Conservation (phyloP, 2,888 invertebrate species). For the Acleris laterana region DNA sequence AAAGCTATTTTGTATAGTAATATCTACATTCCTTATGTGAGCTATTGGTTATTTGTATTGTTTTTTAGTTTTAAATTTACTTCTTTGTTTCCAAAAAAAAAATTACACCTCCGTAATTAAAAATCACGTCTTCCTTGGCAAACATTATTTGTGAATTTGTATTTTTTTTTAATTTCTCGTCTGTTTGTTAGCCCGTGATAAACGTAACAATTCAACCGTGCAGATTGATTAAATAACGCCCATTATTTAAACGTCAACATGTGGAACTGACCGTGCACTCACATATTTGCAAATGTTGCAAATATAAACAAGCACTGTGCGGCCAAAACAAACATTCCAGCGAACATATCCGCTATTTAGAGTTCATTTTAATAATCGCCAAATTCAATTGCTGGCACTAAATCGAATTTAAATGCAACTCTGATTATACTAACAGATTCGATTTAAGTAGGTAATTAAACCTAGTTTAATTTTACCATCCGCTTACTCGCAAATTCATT, state of each 20-base stretch:
- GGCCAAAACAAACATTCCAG: constrained; percentile 24
- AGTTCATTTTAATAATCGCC: constrained; percentile 11
- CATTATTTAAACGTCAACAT: neutral
- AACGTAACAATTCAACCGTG: neutral
- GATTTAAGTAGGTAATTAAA: constrained; percentile 3
- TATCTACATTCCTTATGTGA: too few relatives aligned
- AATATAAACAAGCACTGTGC: neutral
- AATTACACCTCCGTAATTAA: too few relatives aligned
- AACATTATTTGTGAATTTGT: too few relatives aligned
- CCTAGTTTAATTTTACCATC: neutral
- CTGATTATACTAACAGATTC: constrained; percentile 6
- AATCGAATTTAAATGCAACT: constrained; percentile 7
- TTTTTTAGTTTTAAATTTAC: too few relatives aligned
- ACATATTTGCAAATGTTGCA: neutral
- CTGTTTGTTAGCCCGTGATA: neutral
- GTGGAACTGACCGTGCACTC: neutral
- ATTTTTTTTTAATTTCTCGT: neutral
- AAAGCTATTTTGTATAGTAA: too few relatives aligned
- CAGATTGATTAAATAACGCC: neutral
- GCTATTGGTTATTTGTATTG: too few relatives aligned
- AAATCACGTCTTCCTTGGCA: too few relatives aligned
- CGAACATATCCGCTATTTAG: constrained; percentile 11
- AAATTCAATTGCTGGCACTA: constrained; percentile 5
- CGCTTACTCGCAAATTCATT: neutral
- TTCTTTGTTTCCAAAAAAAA: too few relatives aligned